Conservation (phyloP, 2,888 invertebrate genomes). For the Pristionchus entomophagus region DNA sequence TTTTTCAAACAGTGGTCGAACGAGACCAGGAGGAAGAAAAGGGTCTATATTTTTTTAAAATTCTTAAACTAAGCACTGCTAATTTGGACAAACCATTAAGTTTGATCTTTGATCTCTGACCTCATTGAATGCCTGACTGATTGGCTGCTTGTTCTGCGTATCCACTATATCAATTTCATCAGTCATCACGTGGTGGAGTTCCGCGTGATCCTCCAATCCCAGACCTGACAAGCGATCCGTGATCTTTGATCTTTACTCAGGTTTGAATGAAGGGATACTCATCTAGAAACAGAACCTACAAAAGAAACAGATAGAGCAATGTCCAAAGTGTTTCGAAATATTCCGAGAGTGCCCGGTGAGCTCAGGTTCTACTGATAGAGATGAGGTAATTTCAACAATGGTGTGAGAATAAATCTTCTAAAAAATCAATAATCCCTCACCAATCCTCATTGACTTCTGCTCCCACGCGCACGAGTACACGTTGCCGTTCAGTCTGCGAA, state of each 20-base stretch:
- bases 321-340: background rate
- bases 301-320: background rate
- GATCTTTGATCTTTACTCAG: slow-evolving; percentile 8
- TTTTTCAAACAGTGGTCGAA: no score
- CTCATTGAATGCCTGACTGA: slow-evolving; percentile 32
- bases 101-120: no score
- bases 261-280: no score
- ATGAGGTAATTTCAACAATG: no score
- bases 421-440: slow-evolving; percentile 4
- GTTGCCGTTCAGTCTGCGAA: background rate
- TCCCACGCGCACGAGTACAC: slow-evolving; percentile 47
- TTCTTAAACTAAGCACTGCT: no score
- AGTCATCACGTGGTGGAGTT: background rate
- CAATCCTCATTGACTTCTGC: slow-evolving; percentile 21
- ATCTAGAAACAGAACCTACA: no score
- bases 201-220: background rate
- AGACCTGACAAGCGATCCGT: background rate
- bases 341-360: background rate
- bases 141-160: background rate
- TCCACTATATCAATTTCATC: background rate
- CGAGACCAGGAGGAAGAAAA: no score
- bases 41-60: no score
- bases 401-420: background rate
- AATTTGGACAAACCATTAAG: no score
- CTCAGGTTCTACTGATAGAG: no score